phyloP scores from a whole-genome alignment of 2,888 invertebrate species.

The Junonia oenone region DNA sequence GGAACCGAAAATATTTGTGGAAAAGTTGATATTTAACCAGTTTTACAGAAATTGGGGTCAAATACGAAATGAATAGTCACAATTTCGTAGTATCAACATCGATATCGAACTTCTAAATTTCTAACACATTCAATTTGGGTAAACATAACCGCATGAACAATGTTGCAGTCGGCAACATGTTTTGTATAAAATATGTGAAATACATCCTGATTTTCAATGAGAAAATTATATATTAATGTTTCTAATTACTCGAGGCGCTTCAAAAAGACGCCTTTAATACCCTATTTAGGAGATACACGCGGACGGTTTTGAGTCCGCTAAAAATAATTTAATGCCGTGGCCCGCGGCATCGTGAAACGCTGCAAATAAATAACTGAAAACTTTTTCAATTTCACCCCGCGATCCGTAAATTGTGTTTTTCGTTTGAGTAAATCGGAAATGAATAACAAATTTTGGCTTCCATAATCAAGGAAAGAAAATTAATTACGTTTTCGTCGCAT shows the following conservation, averaged over 20 bases:
- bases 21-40: too few species aligned
- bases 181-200: background rate
- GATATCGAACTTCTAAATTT: too few species aligned
- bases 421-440: constrained; percentile 72
- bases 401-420: constrained; percentile 75
- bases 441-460: constrained; percentile 68
- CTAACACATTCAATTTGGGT: too few species aligned
- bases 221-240: background rate
- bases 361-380: constrained; percentile 75
- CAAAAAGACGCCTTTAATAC: constrained; percentile 7
- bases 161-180: too few species aligned
- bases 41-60: too few species aligned
- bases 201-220: background rate
- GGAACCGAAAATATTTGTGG: too few species aligned
- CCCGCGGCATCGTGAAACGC: constrained; percentile 54
- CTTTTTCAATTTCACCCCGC: constrained; percentile 75
- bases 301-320: constrained; percentile 46
- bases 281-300: constrained; percentile 11
- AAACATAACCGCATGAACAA: too few species aligned
- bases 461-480: constrained; percentile 56
- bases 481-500: constrained; percentile 48
- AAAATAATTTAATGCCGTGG: constrained; percentile 60
- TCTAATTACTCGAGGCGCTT: background rate
- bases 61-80: too few species aligned
- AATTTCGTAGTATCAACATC: too few species aligned